Percentiles rank a stretch among this genome's conserved stretches.
These are phyloP conservation scores for Columba janthina DNA, from an alignment of 2,113 vertebrate species.

Conservation along the genomic window DNA sequence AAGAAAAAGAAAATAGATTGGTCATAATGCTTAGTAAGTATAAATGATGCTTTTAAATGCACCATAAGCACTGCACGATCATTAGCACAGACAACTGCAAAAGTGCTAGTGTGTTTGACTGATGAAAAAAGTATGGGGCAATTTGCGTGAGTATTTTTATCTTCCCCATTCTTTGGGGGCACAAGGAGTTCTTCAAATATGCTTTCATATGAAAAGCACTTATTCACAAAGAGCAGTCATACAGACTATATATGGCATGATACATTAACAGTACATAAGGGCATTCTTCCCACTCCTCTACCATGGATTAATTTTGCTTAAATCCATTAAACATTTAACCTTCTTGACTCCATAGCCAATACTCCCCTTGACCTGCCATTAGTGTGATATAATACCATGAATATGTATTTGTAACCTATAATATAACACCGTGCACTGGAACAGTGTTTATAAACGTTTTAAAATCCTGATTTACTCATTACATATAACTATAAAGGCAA, in stretches of 20 bases:
- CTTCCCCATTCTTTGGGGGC: not conserved
- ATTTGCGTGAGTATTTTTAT: not conserved
- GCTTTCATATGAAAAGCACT: not conserved
- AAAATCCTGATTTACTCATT: not conserved
- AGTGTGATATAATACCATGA: not conserved
- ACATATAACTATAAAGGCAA: not conserved
- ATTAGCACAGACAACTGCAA: not conserved
- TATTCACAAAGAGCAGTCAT: not conserved
- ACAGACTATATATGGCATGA: too few relatives aligned
- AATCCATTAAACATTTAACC: not conserved
- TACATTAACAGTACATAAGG: not conserved
- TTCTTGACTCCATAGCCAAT: not conserved
- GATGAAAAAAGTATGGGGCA: not conserved
- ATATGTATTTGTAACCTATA: not conserved
- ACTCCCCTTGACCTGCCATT: not conserved
- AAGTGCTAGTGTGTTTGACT: not conserved
- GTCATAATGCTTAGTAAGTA: not conserved
- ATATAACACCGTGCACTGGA: not conserved
- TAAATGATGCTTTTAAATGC: not conserved
- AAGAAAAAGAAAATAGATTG: not conserved
- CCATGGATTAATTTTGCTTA: not conserved
- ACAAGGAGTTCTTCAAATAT: not conserved
- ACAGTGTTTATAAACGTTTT: not conserved
- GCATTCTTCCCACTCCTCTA: not conserved
- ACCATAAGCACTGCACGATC: not conserved